Conservation (phyloP, 2,113 vertebrate species). For the Seriola aureovittata region DNA sequence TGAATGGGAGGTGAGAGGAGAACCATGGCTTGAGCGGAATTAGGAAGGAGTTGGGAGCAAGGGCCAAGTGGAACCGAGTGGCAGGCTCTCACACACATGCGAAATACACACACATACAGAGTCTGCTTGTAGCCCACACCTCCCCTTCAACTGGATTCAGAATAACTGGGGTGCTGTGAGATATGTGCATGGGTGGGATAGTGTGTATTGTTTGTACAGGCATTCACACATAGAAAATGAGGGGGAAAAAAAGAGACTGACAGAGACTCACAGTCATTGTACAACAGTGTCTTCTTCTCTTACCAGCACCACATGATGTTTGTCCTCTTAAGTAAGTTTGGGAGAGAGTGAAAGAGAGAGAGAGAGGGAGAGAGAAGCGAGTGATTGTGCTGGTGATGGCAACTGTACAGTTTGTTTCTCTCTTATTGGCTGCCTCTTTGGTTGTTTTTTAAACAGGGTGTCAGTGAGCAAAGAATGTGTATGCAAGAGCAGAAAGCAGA, state of each 20-base stretch:
- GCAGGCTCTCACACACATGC: background rate
- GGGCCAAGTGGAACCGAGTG: no score
- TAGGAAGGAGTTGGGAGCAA: no score
- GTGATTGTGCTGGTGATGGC: constrained; percentile 55
- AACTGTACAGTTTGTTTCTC: constrained; percentile 58
- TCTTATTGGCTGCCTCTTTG: constrained; percentile 67
- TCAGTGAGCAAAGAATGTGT: constrained; percentile 70
- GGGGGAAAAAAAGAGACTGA: background rate
- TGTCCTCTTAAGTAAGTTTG: constrained; percentile 58
- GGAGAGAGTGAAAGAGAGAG: constrained; percentile 1
- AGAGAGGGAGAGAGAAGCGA: constrained; percentile 38
- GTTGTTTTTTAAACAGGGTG: constrained; percentile 73
- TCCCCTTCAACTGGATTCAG: constrained; percentile 6
- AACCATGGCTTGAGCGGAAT: no score
- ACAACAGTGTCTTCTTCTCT: constrained; percentile 64
- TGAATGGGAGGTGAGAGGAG: no score
- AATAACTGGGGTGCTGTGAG: background rate
- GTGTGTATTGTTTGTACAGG: background rate
- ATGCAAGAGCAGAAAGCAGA: constrained; percentile 52
- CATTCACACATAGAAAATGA: constrained; percentile 29
- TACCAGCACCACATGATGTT: constrained; percentile 76
- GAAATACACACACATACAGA: background rate
- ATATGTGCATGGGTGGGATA: background rate
- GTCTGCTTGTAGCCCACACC: constrained; percentile 4
- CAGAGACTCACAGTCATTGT: constrained; percentile 48